Conservation (phyloP, 2,888 invertebrate genomes). For the Lutraria lutraria region DNA sequence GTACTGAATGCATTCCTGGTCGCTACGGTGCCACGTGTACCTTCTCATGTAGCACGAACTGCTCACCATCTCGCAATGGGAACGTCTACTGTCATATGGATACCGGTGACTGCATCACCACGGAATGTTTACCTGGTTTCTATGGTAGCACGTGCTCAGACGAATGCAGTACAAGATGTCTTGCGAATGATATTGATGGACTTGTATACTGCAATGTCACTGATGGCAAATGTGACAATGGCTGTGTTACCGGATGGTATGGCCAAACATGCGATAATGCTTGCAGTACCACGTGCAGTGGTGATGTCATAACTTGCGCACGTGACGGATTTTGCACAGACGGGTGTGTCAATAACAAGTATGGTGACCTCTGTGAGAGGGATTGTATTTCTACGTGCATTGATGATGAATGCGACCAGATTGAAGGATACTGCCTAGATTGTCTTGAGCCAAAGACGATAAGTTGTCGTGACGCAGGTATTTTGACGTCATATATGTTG, state of each 20-base stretch:
- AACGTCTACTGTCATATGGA: conserved; percentile 44
- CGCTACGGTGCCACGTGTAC: conserved; percentile 41
- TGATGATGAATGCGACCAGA: conserved; percentile 46
- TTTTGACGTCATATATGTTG: conserved; percentile 1
- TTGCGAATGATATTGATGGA: conserved; percentile 15
- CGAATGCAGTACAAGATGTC: conserved; percentile 47
- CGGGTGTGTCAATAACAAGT: conserved; percentile 41
- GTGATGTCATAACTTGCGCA: conserved; percentile 21
- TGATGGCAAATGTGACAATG: conserved; percentile 44
- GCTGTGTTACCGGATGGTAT: conserved; percentile 48
- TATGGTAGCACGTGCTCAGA: conserved; percentile 33
- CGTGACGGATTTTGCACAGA: conserved; percentile 41
- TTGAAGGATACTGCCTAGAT: conserved; percentile 37
- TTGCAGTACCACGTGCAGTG: conserved; percentile 33
- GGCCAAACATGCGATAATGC: conserved; percentile 39
- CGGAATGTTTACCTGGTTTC: conserved; percentile 35
- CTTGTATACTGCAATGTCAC: conserved; percentile 41
- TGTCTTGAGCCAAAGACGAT: conserved; percentile 37
- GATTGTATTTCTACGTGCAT: conserved; percentile 46
- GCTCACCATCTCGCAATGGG: conserved; percentile 4
- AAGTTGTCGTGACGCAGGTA: conserved; percentile 59
- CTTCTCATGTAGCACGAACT: conserved; percentile 34
- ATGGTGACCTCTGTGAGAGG: conserved; percentile 41
- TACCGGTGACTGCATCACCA: conserved; percentile 47
- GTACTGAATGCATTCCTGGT: conserved; percentile 36